Conservation (phyloP, 2,113 vertebrate genomes). For the Nanorana parkeri region DNA sequence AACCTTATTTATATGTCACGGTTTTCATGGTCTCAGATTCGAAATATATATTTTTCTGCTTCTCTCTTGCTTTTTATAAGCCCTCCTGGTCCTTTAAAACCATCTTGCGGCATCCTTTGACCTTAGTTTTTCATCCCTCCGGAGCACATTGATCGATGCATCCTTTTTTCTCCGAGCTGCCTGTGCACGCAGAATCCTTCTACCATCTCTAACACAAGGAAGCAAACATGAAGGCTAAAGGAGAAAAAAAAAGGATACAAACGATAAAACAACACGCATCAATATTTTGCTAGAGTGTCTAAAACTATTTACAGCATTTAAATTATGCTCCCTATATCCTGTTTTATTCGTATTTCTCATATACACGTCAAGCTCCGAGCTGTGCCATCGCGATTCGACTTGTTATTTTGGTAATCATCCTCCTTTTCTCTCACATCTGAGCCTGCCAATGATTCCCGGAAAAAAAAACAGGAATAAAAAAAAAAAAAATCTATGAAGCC, state of each 20-base stretch:
- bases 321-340: background rate
- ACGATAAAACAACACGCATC: too few relatives aligned
- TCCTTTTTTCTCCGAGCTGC: slow-evolving; percentile 32
- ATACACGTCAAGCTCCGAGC: background rate
- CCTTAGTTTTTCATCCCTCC: slow-evolving; percentile 35
- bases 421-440: slow-evolving; percentile 54
- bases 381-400: slow-evolving; percentile 33
- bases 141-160: slow-evolving; percentile 45
- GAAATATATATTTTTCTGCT: background rate
- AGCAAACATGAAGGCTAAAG: background rate
- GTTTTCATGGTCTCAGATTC: too few relatives aligned
- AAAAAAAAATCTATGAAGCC: slow-evolving; percentile 73
- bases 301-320: background rate
- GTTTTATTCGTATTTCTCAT: slow-evolving; percentile 15
- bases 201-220: background rate
- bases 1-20: too few relatives aligned
- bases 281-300: background rate
- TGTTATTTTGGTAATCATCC: slow-evolving; percentile 36
- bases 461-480: slow-evolving; percentile 60
- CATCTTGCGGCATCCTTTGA: slow-evolving; percentile 35
- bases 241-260: background rate
- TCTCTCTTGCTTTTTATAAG: slow-evolving; percentile 8
- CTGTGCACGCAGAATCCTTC: background rate
- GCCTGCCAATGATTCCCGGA: slow-evolving; percentile 63
- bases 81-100: slow-evolving; percentile 3